phyloP scores from a whole-genome alignment of 2,888 invertebrate genomes.

The Pelosia muscerda region DNA sequence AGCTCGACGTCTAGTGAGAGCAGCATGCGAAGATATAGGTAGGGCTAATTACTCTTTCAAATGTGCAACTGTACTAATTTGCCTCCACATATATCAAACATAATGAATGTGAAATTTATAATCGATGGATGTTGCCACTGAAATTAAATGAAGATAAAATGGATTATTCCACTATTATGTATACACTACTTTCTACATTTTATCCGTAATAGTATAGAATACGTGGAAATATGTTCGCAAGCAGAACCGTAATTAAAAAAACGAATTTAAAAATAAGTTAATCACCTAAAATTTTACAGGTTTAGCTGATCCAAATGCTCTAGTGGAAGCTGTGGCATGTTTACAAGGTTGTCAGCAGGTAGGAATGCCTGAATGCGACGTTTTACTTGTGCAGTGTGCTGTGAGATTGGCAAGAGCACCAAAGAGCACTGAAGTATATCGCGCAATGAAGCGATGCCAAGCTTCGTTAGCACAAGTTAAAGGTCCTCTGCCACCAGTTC shows the following conservation, averaged over 20 bases:
- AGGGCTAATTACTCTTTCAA: background rate
- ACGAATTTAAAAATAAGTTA: background rate
- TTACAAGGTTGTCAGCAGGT: constrained; percentile 93
- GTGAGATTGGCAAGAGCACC: constrained; percentile 92
- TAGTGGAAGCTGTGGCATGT: constrained; percentile 90
- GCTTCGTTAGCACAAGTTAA: constrained; percentile 86
- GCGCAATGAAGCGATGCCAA: constrained; percentile 88
- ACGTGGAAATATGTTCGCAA: no score
- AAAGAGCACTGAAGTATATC: constrained; percentile 89
- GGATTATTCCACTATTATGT: no score
- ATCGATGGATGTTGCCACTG: no score
- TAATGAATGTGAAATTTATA: no score
- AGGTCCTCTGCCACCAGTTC: constrained; percentile 91
- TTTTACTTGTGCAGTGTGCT: constrained; percentile 92
- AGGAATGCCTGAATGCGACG: constrained; percentile 94
- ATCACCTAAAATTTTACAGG: constrained; percentile 73
- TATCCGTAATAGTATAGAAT: background rate
- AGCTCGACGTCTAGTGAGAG: constrained; percentile 91
- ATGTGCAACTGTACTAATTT: background rate
- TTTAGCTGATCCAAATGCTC: constrained; percentile 88
- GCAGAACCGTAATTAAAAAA: background rate
- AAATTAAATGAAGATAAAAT: no score
- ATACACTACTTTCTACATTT: background rate
- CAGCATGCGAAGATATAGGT: constrained; percentile 93
- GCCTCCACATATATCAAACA: no score